Conservation (phyloP, 2,888 invertebrate genomes). For the Meloe dianella region DNA sequence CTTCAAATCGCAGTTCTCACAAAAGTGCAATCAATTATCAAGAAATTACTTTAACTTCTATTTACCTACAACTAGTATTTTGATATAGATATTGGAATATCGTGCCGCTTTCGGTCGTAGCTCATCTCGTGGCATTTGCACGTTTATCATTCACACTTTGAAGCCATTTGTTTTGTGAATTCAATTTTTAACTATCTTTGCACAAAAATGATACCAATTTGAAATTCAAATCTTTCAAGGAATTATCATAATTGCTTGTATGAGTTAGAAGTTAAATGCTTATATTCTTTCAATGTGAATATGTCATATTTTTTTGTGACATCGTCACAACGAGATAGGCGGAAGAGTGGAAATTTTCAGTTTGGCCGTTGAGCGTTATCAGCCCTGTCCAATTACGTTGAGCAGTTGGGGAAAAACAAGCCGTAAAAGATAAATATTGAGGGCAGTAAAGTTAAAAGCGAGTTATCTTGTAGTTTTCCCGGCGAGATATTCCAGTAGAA, state of each 20-base stretch:
- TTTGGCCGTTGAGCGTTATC: constrained; percentile 12
- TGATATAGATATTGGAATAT: no score
- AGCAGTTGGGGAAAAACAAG: constrained; percentile 26
- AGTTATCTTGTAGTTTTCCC: constrained; percentile 37
- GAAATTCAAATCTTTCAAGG: neutral
- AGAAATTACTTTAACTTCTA: no score
- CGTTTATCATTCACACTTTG: neutral
- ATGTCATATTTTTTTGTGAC: neutral
- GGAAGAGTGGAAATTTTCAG: constrained; percentile 6
- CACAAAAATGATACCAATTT: neutral
- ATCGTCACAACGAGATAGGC: neutral
- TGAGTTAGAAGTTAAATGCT: constrained; percentile 5
- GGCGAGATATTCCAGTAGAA: constrained; percentile 41
- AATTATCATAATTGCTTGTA: constrained; percentile 13
- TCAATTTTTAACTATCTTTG: constrained; percentile 4
- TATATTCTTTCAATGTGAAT: constrained; percentile 10
- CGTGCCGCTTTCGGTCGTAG: no score
- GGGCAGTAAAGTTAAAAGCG: constrained; percentile 35
- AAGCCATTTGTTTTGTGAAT: neutral
- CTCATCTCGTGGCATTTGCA: constrained; percentile 1
- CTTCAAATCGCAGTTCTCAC: no score
- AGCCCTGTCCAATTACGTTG: constrained; percentile 13
- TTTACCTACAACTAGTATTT: no score
- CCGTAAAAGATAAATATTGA: constrained; percentile 33
- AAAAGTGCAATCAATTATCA: no score